These are phyloP conservation scores for Muscicapa striata DNA, from an alignment of 2,797 vertebrate species.

Conservation along the genomic window DNA sequence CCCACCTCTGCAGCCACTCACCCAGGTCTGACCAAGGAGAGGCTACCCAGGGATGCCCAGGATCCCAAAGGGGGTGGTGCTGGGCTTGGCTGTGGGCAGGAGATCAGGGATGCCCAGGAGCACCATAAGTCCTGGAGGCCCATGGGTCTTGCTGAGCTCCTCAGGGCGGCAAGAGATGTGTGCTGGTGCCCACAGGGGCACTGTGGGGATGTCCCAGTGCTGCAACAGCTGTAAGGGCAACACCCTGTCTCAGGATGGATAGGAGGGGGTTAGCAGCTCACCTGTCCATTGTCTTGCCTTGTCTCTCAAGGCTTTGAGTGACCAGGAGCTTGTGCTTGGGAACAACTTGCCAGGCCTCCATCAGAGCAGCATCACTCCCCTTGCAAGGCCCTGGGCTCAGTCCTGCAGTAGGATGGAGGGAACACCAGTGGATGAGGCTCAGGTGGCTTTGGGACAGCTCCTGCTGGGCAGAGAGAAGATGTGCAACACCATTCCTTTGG, in stretches of 20 bases:
- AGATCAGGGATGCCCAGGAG: not conserved
- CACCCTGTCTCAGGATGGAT: not conserved
- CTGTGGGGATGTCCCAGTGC: not conserved
- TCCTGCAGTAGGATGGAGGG: not conserved
- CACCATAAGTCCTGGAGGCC: not conserved
- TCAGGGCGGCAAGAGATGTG: not conserved
- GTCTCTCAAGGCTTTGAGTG: not conserved
- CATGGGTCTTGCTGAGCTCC: accelerated
- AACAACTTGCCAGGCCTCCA: not conserved
- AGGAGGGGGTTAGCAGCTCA: not conserved
- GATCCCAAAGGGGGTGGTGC: not conserved
- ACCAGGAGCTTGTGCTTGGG: not conserved
- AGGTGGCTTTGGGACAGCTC: not conserved
- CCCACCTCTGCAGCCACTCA: not conserved
- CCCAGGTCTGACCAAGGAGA: not conserved
- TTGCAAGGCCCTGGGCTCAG: not conserved
- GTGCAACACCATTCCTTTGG: not conserved
- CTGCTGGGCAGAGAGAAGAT: not conserved
- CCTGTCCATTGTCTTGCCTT: not conserved
- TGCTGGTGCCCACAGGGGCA: not conserved
- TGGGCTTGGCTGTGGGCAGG: not conserved
- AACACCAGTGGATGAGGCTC: not conserved
- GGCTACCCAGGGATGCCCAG: not conserved
- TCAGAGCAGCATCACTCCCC: not conserved
- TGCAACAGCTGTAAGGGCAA: not conserved